These are phyloP conservation scores for Phymorhynchus buccinoides DNA, from an alignment of 1,140 invertebrate species.

Conservation along the genomic window DNA sequence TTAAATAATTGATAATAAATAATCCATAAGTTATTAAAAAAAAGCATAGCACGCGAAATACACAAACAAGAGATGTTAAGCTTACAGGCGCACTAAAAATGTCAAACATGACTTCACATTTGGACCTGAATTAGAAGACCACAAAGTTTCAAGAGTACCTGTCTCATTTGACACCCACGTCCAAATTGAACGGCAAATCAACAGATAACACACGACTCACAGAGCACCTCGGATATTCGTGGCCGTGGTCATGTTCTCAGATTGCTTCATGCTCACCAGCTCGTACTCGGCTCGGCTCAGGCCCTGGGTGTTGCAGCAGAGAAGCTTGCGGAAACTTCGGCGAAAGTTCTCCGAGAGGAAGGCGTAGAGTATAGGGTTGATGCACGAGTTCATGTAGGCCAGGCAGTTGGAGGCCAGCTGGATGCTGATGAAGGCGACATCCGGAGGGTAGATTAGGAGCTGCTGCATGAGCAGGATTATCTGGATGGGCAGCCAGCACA, in stretches of 20 bases:
- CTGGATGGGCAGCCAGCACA: constrained; percentile 97
- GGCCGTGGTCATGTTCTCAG: constrained; percentile 35
- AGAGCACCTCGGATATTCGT: background rate
- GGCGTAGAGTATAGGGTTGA: constrained; percentile 97
- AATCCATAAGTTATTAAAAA: too few species aligned
- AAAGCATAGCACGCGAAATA: too few species aligned
- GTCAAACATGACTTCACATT: too few species aligned
- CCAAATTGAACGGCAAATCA: too few species aligned
- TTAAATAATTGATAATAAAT: too few species aligned
- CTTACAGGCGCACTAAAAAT: too few species aligned
- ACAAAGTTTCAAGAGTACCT: too few species aligned
- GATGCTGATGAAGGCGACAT: constrained; percentile 77
- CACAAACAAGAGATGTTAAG: too few species aligned
- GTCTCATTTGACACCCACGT: too few species aligned
- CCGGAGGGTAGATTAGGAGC: constrained; percentile 77
- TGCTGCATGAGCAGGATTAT: constrained; percentile 74
- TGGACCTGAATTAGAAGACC: too few species aligned
- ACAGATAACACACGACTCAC: background rate
- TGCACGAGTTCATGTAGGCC: constrained; percentile 94
- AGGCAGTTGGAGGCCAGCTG: constrained; percentile 92
- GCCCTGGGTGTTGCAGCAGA: constrained; percentile 57
- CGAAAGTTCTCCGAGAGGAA: constrained; percentile 91
- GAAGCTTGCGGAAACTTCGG: constrained; percentile 84
- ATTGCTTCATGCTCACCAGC: constrained; percentile 58
- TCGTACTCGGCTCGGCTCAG: constrained; percentile 63